Base-by-base conservation (phyloP, 2,113 vertebrate species). In the Orientallactaga bullata region DNA sequence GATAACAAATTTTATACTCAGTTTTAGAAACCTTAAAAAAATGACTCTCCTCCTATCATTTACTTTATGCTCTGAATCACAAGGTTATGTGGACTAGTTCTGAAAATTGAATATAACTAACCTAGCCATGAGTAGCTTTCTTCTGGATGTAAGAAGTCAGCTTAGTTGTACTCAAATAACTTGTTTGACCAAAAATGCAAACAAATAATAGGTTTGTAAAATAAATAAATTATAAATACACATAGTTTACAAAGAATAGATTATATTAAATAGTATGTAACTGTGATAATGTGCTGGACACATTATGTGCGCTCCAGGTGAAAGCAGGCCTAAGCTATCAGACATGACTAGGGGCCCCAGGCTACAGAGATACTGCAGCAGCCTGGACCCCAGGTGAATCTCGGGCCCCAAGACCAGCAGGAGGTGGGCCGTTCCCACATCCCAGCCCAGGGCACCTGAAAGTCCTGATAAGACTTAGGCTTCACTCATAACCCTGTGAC, bases 1-100 rank as follows among this genome's bases (percentile, higher is more conserved):
- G 58, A 74, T 69, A 87, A 95, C 26, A 83, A 72, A 83, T 63
- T 89, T 90, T 58, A 91, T 93, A 42, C 26, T 90, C 24, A 60
- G 7, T 87, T 85, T 93, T 60, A 87, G 2, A 95, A 71, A 92
- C 10, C 15, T 63, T 30, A 71, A 71, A 39, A 91, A 72, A 35
- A 17, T 12, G n/a, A 39, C 12, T 39, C 10, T 88, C 35, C 12
- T 92, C 39, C 65, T 66, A 12, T n/a, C 23, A 20, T 3, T 87
- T 85, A 12, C 1, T 7, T 89, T 74, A 69, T 12, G 23, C 28
- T 55, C 39, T 81, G 30, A 92, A 65, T 73, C 5, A 85, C 16
- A 82, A 23, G 88, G 32, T 23, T 65, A 66, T 58, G 26, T 8
- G 39, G 7, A 24, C 65, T 80, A 55, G 24, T 74, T 91, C 73